Conservation (phyloP, 2,113 vertebrate genomes). For the Anarhynchus alexandrinus region DNA sequence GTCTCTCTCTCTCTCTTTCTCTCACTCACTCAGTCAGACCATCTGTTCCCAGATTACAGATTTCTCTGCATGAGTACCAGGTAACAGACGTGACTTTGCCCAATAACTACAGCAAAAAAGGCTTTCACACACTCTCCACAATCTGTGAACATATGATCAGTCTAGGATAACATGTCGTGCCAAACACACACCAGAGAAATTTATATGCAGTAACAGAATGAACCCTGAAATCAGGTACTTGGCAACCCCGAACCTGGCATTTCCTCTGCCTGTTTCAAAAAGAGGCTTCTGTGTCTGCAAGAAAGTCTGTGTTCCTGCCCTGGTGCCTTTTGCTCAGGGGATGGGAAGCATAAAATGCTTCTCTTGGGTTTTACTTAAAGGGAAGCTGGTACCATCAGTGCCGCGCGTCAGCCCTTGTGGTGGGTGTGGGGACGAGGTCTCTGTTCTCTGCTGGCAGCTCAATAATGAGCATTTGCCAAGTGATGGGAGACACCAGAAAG, state of each 20-base stretch:
- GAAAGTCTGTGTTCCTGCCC: background rate
- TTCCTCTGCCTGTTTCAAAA: background rate
- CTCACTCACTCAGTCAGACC: constrained; percentile 48
- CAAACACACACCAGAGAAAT: constrained; percentile 63
- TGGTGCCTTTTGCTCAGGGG: background rate
- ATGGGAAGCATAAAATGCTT: background rate
- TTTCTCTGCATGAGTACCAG: constrained; percentile 69
- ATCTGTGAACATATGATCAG: constrained; percentile 74
- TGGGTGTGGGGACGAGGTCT: background rate
- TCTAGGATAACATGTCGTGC: constrained; percentile 62
- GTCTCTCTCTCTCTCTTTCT: constrained; percentile 29
- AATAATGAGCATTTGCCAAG: background rate
- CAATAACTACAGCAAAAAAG: constrained; percentile 64
- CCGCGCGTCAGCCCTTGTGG: background rate
- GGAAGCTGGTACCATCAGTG: background rate
- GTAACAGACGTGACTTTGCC: constrained; percentile 64
- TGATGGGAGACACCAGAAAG: background rate
- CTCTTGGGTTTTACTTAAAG: background rate
- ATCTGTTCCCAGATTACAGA: constrained; percentile 70
- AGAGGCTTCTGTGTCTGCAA: background rate
- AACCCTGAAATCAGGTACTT: constrained; percentile 46
- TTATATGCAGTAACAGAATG: constrained; percentile 51
- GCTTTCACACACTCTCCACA: constrained; percentile 57
- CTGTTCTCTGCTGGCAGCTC: background rate
- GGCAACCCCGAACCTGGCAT: background rate